Evolutionary conservation across 1,140 invertebrate genomes (phyloP).

Genomic region (Drosophila takahashii): DNA sequence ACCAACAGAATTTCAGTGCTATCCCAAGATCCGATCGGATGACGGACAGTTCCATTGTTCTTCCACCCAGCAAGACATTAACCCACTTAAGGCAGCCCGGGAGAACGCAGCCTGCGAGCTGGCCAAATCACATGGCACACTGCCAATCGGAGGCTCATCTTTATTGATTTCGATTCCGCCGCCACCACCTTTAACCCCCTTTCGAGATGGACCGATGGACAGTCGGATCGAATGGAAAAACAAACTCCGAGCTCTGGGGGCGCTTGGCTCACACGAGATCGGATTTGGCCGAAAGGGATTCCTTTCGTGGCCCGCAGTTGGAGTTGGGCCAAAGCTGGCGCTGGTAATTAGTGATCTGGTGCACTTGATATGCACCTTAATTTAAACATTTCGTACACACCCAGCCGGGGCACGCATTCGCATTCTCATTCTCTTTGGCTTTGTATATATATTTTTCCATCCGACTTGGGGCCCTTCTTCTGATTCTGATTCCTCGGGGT

Average conservation of each 20-base stretch:
- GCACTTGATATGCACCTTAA: conserved; percentile 82
- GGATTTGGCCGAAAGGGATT: conserved; percentile 19
- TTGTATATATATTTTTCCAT: neutral
- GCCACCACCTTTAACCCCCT: conserved; percentile 54
- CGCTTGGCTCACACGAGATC: conserved; percentile 53
- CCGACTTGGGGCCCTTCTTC: conserved; percentile 9
- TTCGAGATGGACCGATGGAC: neutral
- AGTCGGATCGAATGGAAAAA: conserved; percentile 24
- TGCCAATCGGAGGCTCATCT: conserved; percentile 72
- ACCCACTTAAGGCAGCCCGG: conserved; percentile 64
- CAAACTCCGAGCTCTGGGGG: conserved; percentile 22
- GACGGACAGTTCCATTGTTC: conserved; percentile 57
- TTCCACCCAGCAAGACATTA: conserved; percentile 63
- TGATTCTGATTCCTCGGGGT: conserved; percentile 3
- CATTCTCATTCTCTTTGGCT: conserved; percentile 3
- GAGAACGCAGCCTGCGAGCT: conserved; percentile 19
- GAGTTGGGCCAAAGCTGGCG: conserved; percentile 61
- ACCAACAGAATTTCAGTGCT: conserved; percentile 15
- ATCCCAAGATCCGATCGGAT: conserved; percentile 37
- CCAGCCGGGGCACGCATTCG: conserved; percentile 60
- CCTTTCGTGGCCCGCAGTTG: conserved; percentile 7
- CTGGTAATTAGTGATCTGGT: conserved; percentile 83
- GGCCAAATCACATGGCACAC: conserved; percentile 42
- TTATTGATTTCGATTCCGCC: conserved; percentile 76
- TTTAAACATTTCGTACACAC: conserved; percentile 84